These are phyloP conservation scores for Acanthococcus lagerstroemiae DNA, from an alignment of 2,888 invertebrate genomes.

Conservation along the genomic window DNA sequence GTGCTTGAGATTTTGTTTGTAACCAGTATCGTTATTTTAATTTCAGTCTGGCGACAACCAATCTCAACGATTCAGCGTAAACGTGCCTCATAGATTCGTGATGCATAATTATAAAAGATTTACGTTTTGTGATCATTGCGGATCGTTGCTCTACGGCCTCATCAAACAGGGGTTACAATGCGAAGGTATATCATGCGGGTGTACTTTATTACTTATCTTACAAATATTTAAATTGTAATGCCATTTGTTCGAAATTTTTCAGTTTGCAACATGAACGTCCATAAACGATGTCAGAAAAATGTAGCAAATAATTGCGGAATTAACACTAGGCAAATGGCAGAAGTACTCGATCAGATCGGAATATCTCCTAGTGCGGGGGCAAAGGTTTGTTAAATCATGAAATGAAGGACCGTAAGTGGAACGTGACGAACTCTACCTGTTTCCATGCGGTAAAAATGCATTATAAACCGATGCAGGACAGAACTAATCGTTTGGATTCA, in stretches of 20 bases:
- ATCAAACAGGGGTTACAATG: conserved; percentile 94
- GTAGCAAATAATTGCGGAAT: conserved; percentile 99
- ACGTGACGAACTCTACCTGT: not conserved
- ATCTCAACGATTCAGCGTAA: conserved; percentile 83
- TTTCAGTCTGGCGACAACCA: conserved; percentile 44
- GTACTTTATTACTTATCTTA: not conserved
- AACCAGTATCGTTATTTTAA: not conserved
- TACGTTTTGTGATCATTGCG: conserved; percentile 99
- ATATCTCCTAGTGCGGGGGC: conserved; percentile 22
- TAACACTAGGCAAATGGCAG: conserved; percentile 92
- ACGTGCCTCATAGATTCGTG: conserved; percentile 92
- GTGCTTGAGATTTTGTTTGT: not conserved
- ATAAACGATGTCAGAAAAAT: conserved; percentile 97
- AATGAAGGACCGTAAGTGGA: not conserved
- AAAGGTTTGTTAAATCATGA: conserved; percentile 5
- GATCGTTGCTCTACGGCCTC: conserved; percentile 91
- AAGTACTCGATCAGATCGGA: conserved; percentile 81
- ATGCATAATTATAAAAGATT: conserved; percentile 96
- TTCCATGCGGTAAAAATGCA: not conserved
- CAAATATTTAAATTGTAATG: too few relatives aligned
- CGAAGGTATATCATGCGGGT: conserved; percentile 53
- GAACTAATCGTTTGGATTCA: too few relatives aligned
- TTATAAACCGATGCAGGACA: not conserved
- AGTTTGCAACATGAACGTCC: conserved; percentile 95
- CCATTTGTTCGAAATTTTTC: too few relatives aligned